phyloP scores from a whole-genome alignment of 2,797 vertebrate genomes.

The Botia kubotai region DNA sequence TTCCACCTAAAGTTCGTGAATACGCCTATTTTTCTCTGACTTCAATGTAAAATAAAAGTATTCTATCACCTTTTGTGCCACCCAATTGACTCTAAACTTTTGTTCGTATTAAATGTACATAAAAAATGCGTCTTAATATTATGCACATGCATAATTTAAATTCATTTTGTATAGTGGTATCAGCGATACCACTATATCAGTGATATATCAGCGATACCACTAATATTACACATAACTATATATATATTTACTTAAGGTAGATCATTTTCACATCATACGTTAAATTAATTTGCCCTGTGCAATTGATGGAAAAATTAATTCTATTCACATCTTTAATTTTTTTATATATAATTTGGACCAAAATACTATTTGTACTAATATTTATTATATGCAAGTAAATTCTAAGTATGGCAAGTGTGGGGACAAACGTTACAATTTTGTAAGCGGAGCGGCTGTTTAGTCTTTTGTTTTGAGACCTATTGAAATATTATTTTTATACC shows the following conservation, averaged over 20 bases:
- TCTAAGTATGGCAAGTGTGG: not conserved
- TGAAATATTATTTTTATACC: slow-evolving; percentile 51
- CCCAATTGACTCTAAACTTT: not conserved
- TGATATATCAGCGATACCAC: not conserved
- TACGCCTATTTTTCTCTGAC: too few relatives aligned
- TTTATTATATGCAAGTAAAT: not conserved
- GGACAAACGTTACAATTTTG: not conserved
- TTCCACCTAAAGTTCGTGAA: too few relatives aligned
- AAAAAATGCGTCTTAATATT: not conserved
- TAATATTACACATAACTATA: too few relatives aligned
- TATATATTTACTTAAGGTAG: not conserved
- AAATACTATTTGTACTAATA: not conserved
- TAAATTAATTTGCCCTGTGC: not conserved
- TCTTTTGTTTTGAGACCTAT: slow-evolving; percentile 26
- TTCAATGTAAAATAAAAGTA: not conserved
- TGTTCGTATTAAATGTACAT: not conserved
- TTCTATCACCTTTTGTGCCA: not conserved
- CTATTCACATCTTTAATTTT: not conserved
- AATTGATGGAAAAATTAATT: not conserved
- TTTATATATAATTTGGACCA: not conserved
- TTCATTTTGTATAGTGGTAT: too few relatives aligned
- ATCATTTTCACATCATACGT: not conserved
- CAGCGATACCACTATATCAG: too few relatives aligned
- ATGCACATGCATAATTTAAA: not conserved
- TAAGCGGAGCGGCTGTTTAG: not conserved